phyloP scores from a whole-genome alignment of 1,140 invertebrate genomes.

The Lutraria rhynchaena region DNA sequence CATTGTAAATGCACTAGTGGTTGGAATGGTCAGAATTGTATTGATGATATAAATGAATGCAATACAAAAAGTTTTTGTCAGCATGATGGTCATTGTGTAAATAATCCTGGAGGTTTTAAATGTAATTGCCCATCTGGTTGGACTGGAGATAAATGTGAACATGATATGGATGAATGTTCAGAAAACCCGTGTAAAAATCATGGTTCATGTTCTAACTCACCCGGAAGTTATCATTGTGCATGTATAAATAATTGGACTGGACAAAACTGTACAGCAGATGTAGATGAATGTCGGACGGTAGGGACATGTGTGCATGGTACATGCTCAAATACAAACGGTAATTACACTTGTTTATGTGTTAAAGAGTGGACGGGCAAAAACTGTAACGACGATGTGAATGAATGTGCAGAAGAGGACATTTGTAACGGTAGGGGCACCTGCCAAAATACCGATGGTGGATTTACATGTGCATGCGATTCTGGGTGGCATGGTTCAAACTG shows the following conservation, averaged over 20 bases:
- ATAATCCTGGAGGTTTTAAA: constrained; percentile 28
- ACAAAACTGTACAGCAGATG: constrained; percentile 18
- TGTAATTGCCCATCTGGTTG: constrained; percentile 69
- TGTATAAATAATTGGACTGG: constrained; percentile 48
- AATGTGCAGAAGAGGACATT: background rate
- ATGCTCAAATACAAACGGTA: background rate
- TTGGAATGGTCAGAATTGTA: background rate
- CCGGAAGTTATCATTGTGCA: constrained; percentile 24
- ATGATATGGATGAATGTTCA: constrained; percentile 6
- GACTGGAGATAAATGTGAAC: constrained; percentile 56
- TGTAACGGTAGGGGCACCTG: constrained; percentile 3
- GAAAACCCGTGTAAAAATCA: constrained; percentile 40
- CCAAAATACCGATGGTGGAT: background rate
- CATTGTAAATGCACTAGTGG: no score
- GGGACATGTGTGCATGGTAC: background rate
- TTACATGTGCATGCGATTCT: background rate
- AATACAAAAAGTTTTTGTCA: background rate
- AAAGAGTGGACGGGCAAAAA: background rate
- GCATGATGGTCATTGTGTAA: background rate
- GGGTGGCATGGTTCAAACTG: background rate
- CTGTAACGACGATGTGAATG: constrained; percentile 4
- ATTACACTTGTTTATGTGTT: background rate
- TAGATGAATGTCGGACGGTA: background rate
- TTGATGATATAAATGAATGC: background rate
- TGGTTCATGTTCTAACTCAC: constrained; percentile 47